Evolutionary conservation across 2,888 invertebrate genomes (phyloP).

Genomic region (Orgyia antiqua): DNA sequence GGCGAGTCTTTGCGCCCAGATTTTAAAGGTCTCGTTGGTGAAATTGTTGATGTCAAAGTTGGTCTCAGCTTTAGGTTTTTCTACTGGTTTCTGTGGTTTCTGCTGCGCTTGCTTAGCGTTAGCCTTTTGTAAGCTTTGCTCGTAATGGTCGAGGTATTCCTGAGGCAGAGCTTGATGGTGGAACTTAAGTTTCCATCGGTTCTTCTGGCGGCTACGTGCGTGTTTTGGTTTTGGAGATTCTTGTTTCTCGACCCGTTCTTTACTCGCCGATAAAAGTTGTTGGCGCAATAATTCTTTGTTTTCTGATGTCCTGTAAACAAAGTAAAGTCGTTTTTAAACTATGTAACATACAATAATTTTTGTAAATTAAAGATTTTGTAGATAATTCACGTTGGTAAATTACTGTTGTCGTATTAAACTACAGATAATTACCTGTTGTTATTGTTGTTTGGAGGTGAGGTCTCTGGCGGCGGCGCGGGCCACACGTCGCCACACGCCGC

Average conservation of each 20-base stretch:
- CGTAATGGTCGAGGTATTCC: conserved; percentile 88
- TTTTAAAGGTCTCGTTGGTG: conserved; percentile 82
- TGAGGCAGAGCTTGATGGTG: conserved; percentile 89
- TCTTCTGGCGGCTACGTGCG: conserved; percentile 76
- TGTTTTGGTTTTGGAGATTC: conserved; percentile 55
- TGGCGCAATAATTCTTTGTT: conserved; percentile 68
- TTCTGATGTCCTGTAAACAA: conserved; percentile 55
- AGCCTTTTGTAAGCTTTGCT: conserved; percentile 81
- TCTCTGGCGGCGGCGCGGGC: conserved; percentile 38
- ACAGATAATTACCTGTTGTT: too few species aligned
- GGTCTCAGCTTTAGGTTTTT: conserved; percentile 57
- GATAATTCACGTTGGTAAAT: too few species aligned
- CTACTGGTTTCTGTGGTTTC: conserved; percentile 43
- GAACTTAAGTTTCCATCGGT: conserved; percentile 86
- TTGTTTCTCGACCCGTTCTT: conserved; percentile 52
- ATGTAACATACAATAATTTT: too few species aligned
- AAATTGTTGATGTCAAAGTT: conserved; percentile 56
- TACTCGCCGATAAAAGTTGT: conserved; percentile 62
- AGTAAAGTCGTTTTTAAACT: too few species aligned
- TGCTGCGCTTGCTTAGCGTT: conserved; percentile 47
- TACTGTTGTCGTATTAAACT: too few species aligned
- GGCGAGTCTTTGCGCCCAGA: conserved; percentile 86
- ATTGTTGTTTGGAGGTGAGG: conserved; percentile 8
- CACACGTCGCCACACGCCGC: conserved; percentile 69
- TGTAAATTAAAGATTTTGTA: too few species aligned